phyloP scores from a whole-genome alignment of 2,888 invertebrate species.

The Alloplasta piceator region DNA sequence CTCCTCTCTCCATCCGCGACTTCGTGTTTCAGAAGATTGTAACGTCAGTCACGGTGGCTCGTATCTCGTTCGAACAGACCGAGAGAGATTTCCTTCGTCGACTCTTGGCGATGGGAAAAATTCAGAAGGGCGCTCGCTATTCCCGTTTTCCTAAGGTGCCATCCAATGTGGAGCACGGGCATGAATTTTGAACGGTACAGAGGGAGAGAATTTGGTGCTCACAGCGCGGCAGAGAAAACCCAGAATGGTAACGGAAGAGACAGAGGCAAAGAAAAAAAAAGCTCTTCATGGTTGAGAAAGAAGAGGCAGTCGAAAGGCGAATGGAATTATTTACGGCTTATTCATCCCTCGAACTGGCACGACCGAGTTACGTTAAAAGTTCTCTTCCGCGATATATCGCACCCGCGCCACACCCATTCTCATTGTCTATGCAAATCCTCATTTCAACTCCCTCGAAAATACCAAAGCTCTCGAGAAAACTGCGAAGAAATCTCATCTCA shows the following conservation, averaged over 20 bases:
- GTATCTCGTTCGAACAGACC: conserved; percentile 58
- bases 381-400: conserved; percentile 74
- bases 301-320: conserved; percentile 51
- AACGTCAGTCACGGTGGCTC: conserved; percentile 53
- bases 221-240: conserved; percentile 12
- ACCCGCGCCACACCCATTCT: conserved; percentile 62
- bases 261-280: conserved; percentile 42
- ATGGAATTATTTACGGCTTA: conserved; percentile 78
- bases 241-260: conserved; percentile 30
- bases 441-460: conserved; percentile 77
- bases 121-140: conserved; percentile 35
- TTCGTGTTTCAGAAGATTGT: conserved; percentile 56
- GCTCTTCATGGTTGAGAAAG: conserved; percentile 20
- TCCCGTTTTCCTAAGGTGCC: not conserved
- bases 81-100: conserved; percentile 37
- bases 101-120: conserved; percentile 35
- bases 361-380: conserved; percentile 75
- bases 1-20: not conserved
- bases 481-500: conserved; percentile 15
- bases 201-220: conserved; percentile 9
- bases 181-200: conserved; percentile 60
- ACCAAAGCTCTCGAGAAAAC: conserved; percentile 63
- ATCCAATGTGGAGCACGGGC: conserved; percentile 28
- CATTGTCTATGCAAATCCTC: conserved; percentile 80
- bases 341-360: conserved; percentile 69